These are phyloP conservation scores for Dyspetes luteomarginatus DNA, from an alignment of 2,888 invertebrate genomes.

Conservation along the genomic window DNA sequence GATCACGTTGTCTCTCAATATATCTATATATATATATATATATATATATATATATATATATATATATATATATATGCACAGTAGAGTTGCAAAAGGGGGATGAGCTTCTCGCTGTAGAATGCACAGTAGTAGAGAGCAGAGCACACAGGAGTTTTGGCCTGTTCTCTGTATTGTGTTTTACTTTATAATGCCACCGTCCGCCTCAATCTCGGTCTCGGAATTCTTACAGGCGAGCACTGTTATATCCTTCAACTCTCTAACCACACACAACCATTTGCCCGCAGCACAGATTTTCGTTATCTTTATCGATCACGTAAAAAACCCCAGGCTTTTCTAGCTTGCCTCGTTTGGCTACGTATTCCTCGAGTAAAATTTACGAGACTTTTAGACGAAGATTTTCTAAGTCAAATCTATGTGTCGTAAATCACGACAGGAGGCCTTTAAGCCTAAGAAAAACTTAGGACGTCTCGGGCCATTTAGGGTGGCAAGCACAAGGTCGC, in stretches of 20 bases:
- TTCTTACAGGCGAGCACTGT: neutral
- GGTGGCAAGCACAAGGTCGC: too few species aligned
- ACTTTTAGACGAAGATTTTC: too few species aligned
- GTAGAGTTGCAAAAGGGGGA: conserved; percentile 28
- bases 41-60: conserved; percentile 13
- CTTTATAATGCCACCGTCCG: conserved; percentile 59
- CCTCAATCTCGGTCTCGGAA: conserved; percentile 29
- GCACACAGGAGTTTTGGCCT: conserved; percentile 7
- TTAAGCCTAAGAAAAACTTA: too few species aligned
- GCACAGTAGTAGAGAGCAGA: conserved; percentile 13
- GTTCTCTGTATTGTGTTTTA: conserved; percentile 56
- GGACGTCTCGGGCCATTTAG: too few species aligned
- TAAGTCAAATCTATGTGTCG: too few species aligned
- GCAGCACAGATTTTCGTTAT: conserved; percentile 66
- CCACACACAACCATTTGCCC: conserved; percentile 1
- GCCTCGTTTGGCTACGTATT: too few species aligned
- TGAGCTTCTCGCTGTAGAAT: conserved; percentile 10
- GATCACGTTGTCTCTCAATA: too few species aligned
- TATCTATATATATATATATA: too few species aligned
- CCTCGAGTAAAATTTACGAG: too few species aligned
- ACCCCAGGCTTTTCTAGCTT: neutral
- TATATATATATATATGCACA: conserved; percentile 14
- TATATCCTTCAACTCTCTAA: conserved; percentile 11
- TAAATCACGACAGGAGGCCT: too few species aligned
- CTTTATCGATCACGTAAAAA: conserved; percentile 64